Percentiles rank a stretch among this genome's conserved stretches.
phyloP scores from a whole-genome alignment of 2,888 invertebrate species.

The Pristionchus arcanus region DNA sequence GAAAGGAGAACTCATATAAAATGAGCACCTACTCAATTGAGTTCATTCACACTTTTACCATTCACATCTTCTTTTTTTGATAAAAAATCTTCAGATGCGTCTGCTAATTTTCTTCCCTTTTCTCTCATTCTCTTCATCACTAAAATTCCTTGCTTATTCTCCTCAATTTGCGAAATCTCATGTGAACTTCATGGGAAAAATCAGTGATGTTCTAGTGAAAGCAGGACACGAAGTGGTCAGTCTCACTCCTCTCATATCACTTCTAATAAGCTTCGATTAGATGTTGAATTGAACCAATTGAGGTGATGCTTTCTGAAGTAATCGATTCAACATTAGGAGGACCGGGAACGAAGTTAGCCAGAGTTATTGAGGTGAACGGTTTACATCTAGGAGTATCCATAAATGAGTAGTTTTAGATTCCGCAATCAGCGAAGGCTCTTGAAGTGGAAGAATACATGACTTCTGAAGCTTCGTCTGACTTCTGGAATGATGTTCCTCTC shows the following conservation, averaged over 20 bases:
- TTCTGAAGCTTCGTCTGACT: background rate
- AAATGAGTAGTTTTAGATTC: background rate
- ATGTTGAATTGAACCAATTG: background rate
- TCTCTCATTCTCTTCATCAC: background rate
- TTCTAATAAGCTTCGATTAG: too few relatives aligned
- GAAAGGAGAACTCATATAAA: background rate
- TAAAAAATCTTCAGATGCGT: background rate
- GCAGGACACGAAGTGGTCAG: constrained; percentile 64
- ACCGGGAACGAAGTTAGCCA: background rate
- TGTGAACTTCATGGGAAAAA: constrained; percentile 64
- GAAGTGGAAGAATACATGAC: background rate
- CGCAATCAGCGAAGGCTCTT: background rate
- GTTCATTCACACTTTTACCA: background rate
- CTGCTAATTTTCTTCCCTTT: background rate
- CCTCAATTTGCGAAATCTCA: constrained; percentile 67
- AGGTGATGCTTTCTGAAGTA: constrained; percentile 33
- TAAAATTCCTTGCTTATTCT: constrained; percentile 62
- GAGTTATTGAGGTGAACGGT: background rate
- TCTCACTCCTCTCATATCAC: background rate
- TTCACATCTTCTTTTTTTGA: background rate
- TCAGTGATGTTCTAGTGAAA: constrained; percentile 62
- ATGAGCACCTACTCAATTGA: background rate
- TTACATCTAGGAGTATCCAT: background rate
- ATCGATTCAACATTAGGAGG: background rate
- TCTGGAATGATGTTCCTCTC: constrained; percentile 11